Base-by-base conservation (phyloP, 2,888 invertebrate species). In the Anticlea derivata region DNA sequence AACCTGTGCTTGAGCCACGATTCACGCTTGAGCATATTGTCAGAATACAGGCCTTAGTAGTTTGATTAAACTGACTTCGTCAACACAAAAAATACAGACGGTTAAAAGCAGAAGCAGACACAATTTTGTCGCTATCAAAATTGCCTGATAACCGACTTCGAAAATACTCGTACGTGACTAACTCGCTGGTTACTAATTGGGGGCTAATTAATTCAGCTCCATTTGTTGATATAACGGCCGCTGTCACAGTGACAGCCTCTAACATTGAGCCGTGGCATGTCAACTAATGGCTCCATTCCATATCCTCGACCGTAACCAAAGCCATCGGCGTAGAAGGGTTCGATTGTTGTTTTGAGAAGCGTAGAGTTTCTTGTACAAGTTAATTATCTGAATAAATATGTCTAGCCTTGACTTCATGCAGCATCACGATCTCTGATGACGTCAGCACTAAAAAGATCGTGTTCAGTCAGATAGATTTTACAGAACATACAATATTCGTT, bases 171-270 rank as follows among this genome's bases (percentile, higher is more conserved):
- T 44, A 53, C 53, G 44, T 55, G 51, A 51, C 50, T 44, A 43
- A 48, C 39, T 20, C 39, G 10, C 37, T 33, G 33, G 40, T 34
- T 43, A 35, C 51, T 51, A 55, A 55, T 55, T 55, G 40, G 39
- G 13, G 45, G 35, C 44, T 59, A 50, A 60, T 62, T 52, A 58
- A 62, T 60, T 60, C 55, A 50, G 41, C 50, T 58, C 52, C 48
- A 55, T 60, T 60, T 55, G 57, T 55, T 58, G 50, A 49, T 54
- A 48, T 61, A 62, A 60, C 60, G 60, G 54, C 10, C 30, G 43
- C 46, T 48, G 48, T 58, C 55, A 55, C 35, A 35, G 40, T 51
- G 53, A 49, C 57, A 55, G 48, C 35, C 34, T 34, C 34, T 38
- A 29, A 55, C 50, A 43, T 43, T 31, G 31, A 40, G 51, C 45